These are phyloP conservation scores for Danio kyathit DNA, from an alignment of 2,797 vertebrate genomes.

Conservation along the genomic window DNA sequence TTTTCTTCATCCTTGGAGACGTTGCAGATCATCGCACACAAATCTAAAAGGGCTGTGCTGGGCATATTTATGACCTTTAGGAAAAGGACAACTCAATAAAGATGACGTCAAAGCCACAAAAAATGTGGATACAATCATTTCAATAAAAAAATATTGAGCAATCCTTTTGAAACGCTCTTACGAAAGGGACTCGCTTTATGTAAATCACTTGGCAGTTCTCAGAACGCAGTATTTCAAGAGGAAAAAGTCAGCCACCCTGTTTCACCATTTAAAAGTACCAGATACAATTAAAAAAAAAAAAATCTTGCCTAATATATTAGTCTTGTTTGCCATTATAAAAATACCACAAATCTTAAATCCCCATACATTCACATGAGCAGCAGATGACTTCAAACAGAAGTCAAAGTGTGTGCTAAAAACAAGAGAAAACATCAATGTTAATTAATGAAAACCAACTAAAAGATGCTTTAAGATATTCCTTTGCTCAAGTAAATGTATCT, in stretches of 20 bases:
- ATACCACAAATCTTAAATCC: too few species aligned
- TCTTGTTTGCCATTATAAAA: too few species aligned
- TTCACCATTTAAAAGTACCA: not conserved
- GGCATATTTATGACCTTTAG: not conserved
- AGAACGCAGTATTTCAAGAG: conserved; percentile 19
- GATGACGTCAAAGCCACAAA: not conserved
- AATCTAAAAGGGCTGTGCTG: not conserved
- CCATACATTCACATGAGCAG: not conserved
- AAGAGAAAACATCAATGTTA: not conserved
- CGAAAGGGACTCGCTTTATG: conserved; percentile 21
- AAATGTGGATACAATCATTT: conserved; percentile 11
- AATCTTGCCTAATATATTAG: not conserved
- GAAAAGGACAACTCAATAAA: not conserved
- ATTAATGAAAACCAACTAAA: too few species aligned
- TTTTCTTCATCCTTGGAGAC: not conserved
- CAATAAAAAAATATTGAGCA: not conserved
- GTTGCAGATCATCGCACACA: not conserved
- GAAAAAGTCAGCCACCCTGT: conserved; percentile 24
- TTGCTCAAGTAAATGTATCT: too few species aligned
- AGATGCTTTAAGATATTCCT: too few species aligned
- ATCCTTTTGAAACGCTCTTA: not conserved
- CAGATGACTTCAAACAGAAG: too few species aligned
- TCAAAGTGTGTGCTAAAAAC: not conserved
- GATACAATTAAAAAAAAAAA: not conserved
- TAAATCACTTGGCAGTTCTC: not conserved